phyloP scores from a whole-genome alignment of 1,140 invertebrate species.

The Cylas formicarius region DNA sequence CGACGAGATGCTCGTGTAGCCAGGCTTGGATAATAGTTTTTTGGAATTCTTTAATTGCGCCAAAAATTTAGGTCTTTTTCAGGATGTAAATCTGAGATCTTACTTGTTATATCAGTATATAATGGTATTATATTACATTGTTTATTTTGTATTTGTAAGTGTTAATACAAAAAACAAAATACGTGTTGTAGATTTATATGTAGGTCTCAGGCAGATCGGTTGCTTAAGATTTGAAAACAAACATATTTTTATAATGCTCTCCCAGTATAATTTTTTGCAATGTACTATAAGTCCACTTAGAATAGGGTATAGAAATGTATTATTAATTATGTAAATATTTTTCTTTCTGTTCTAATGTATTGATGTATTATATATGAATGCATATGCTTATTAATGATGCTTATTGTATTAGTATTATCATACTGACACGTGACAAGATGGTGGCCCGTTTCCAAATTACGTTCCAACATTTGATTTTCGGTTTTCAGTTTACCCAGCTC shows the following conservation, averaged over 20 bases:
- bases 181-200: too few species aligned
- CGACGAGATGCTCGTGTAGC: not conserved
- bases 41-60: not conserved
- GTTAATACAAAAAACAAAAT: too few species aligned
- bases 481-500: slow-evolving; percentile 25
- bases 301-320: not conserved
- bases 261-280: too few species aligned
- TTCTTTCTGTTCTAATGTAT: too few species aligned
- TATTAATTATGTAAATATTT: not conserved
- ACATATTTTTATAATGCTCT: too few species aligned
- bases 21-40: not conserved
- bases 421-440: slow-evolving; percentile 23
- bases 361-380: not conserved
- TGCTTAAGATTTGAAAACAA: too few species aligned
- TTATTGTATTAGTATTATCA: not conserved
- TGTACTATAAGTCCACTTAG: not conserved
- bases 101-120: too few species aligned
- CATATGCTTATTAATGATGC: not conserved
- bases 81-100: too few species aligned
- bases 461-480: slow-evolving; percentile 21
- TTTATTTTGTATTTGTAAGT: too few species aligned
- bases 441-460: slow-evolving; percentile 28
- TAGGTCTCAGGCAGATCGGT: too few species aligned
- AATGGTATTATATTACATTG: too few species aligned
- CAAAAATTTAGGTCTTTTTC: too few species aligned